These are phyloP conservation scores for Amphiprion percula DNA, from an alignment of 2,113 vertebrate genomes.

Conservation along the genomic window DNA sequence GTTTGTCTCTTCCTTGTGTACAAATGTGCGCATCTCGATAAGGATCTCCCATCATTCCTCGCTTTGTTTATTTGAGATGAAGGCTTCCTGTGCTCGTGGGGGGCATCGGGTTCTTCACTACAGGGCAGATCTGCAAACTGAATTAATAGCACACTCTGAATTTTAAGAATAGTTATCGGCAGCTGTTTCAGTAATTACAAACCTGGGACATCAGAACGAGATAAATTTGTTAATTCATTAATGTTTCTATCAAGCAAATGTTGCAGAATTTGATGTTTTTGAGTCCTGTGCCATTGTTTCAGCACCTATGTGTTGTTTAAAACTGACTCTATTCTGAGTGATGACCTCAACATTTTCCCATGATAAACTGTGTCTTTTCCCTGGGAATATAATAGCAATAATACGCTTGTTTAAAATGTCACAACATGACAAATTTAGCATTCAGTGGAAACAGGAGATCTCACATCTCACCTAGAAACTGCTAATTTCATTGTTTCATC, in stretches of 20 bases:
- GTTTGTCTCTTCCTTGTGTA: conserved; percentile 57
- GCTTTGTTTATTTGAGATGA: conserved; percentile 68
- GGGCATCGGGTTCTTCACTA: too few relatives aligned
- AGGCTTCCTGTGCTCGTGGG: conserved; percentile 56
- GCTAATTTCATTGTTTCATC: too few relatives aligned
- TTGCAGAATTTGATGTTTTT: background rate
- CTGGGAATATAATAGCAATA: background rate
- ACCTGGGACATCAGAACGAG: too few relatives aligned
- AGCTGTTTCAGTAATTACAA: background rate
- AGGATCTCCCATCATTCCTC: conserved; percentile 70
- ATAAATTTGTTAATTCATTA: too few relatives aligned
- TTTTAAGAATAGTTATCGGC: background rate
- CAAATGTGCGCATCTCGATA: conserved; percentile 27
- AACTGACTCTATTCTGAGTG: too few relatives aligned
- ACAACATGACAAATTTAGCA: background rate
- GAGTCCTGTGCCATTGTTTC: background rate
- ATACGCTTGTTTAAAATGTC: background rate
- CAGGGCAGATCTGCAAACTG: background rate
- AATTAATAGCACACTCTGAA: background rate
- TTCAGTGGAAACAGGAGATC: background rate
- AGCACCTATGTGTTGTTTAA: too few relatives aligned
- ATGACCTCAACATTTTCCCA: too few relatives aligned
- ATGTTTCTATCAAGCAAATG: too few relatives aligned
- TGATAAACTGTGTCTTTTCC: background rate
- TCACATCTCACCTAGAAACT: too few relatives aligned